A percentile compares a stretch with the other conserved stretches of the same genome.
Evolutionary conservation across 2,113 vertebrate species (phyloP).

Genomic region (Rhinoderma darwinii): DNA sequence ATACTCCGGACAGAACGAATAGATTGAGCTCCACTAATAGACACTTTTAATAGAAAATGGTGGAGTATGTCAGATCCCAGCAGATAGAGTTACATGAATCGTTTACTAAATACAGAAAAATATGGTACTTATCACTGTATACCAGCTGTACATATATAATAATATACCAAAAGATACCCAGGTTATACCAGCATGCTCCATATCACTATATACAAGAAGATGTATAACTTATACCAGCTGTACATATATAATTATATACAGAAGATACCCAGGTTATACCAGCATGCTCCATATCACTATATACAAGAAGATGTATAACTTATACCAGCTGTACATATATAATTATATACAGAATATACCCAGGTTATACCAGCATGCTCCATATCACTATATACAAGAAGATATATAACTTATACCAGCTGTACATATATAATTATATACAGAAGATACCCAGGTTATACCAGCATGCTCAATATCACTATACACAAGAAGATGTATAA

Average conservation of each 20-base stretch:
- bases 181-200: background rate
- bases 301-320: background rate
- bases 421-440: background rate
- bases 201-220: background rate
- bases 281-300: background rate
- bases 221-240: background rate
- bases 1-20: background rate
- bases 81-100: background rate
- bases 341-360: rapidly evolving
- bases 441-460: background rate
- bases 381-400: background rate
- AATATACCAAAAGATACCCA: background rate
- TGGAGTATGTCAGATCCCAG: background rate
- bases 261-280: background rate
- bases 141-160: too few relatives aligned
- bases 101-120: background rate
- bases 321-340: background rate
- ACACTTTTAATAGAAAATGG: background rate
- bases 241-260: background rate
- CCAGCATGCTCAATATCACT: background rate
- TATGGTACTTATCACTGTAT: too few relatives aligned
- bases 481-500: too few relatives aligned
- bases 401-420: background rate
- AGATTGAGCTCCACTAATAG: background rate
- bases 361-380: too few relatives aligned